A percentile compares a stretch with the other conserved stretches of the same genome.
These are phyloP conservation scores for Blennius ocellaris DNA, from an alignment of 2,113 vertebrate species.

Conservation along the genomic window DNA sequence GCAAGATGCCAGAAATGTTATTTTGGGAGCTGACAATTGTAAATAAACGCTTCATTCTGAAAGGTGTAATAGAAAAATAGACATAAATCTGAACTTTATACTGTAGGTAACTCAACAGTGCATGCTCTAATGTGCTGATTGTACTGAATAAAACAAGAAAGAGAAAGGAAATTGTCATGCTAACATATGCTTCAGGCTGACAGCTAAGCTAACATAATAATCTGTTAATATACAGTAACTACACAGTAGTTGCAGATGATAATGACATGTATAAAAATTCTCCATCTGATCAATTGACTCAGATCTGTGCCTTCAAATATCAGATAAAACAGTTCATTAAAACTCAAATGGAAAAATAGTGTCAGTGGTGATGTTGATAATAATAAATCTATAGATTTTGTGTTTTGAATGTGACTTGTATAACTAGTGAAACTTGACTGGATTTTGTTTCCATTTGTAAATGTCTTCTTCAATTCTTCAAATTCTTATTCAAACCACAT, in stretches of 20 bases:
- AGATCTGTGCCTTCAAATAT: conserved; percentile 17
- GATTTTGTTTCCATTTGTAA: neutral
- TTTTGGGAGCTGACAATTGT: conserved; percentile 29
- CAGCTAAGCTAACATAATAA: conserved; percentile 61
- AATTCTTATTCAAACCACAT: neutral
- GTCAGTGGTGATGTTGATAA: neutral
- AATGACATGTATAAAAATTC: conserved; percentile 77
- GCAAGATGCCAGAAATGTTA: conserved; percentile 22
- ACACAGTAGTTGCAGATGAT: conserved; percentile 84
- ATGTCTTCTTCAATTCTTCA: neutral
- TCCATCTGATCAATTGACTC: conserved; percentile 37
- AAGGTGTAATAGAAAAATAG: conserved; percentile 81
- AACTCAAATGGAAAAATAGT: conserved; percentile 4
- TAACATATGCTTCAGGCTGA: conserved; percentile 61
- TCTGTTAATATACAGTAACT: conserved; percentile 80
- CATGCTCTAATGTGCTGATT: conserved; percentile 71
- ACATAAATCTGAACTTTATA: conserved; percentile 72
- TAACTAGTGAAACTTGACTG: neutral
- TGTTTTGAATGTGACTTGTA: neutral
- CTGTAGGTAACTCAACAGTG: conserved; percentile 60
- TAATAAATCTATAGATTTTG: neutral
- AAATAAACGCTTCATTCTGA: conserved; percentile 60
- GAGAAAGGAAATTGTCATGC: conserved; percentile 70
- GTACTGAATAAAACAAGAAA: conserved; percentile 52
- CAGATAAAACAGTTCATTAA: conserved; percentile 5